These are phyloP conservation scores for Platycheirus albimanus DNA, from an alignment of 2,888 invertebrate species.

Conservation along the genomic window DNA sequence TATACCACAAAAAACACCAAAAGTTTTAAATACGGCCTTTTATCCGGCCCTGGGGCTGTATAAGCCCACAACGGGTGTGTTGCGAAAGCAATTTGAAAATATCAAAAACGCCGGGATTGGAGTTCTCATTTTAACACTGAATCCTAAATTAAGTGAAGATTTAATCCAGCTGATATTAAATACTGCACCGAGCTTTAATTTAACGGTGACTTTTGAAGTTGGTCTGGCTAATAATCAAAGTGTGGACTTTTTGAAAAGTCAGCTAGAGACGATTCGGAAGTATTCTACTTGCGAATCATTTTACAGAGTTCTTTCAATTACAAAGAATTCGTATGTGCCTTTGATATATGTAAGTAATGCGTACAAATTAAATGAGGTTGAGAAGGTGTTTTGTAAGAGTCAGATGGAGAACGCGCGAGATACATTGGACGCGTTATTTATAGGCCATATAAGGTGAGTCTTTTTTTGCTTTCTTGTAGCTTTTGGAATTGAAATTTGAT, in stretches of 20 bases:
- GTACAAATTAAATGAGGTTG: slow-evolving; percentile 83
- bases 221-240: slow-evolving; percentile 85
- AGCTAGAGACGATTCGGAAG: slow-evolving; percentile 79
- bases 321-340: slow-evolving; percentile 82
- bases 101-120: slow-evolving; percentile 85
- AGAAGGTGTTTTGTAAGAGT: slow-evolving; percentile 77
- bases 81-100: slow-evolving; percentile 85
- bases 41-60: slow-evolving; percentile 81
- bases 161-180: slow-evolving; percentile 82
- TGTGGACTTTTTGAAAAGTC: slow-evolving; percentile 83
- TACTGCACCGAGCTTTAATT: slow-evolving; percentile 83
- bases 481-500: slow-evolving; percentile 4
- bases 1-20: slow-evolving; percentile 75
- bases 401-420: slow-evolving; percentile 81
- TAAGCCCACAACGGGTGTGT: slow-evolving; percentile 80
- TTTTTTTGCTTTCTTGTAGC: background rate
- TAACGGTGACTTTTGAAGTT: slow-evolving; percentile 85
- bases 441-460: slow-evolving; percentile 83
- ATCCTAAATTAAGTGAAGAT: slow-evolving; percentile 78
- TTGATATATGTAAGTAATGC: slow-evolving; percentile 87
- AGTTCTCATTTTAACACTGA: slow-evolving; percentile 85
- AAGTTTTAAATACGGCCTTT: slow-evolving; percentile 80
- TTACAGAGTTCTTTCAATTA: slow-evolving; percentile 80
- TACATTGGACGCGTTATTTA: slow-evolving; percentile 85
- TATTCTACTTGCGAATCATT: slow-evolving; percentile 78